A percentile compares a stretch with the other conserved stretches of the same genome.
Evolutionary conservation across 1,140 invertebrate genomes (phyloP).

Genomic region (Polypedilum pembai): DNA sequence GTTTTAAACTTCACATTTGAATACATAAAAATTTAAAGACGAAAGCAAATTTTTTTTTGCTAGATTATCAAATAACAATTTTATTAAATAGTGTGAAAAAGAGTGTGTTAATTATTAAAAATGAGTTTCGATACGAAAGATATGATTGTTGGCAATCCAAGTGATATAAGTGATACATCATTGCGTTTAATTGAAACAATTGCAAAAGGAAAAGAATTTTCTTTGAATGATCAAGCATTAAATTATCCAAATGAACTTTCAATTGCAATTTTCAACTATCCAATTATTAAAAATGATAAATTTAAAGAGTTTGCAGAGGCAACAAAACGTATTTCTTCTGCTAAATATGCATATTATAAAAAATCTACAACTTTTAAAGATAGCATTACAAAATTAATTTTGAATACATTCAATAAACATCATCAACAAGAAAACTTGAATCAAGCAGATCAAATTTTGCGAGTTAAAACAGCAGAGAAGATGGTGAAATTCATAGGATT

Average conservation of each 20-base stretch:
- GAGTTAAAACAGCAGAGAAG: background rate
- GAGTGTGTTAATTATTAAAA: background rate
- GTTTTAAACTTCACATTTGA: background rate
- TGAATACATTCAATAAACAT: background rate
- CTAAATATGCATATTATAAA: constrained; percentile 19
- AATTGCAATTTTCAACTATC: background rate
- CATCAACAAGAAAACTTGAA: background rate
- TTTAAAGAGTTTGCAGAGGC: background rate
- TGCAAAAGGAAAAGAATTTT: background rate
- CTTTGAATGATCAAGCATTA: background rate
- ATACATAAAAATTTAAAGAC: background rate
- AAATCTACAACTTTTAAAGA: background rate
- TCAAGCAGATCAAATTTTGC: background rate
- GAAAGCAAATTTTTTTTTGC: background rate
- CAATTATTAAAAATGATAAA: background rate
- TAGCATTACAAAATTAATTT: background rate
- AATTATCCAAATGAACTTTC: background rate
- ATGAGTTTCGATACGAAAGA: background rate
- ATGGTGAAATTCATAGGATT: background rate
- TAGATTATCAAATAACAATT: too few species aligned
- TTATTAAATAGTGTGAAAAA: background rate
- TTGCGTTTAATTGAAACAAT: background rate
- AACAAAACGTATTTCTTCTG: background rate
- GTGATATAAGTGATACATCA: background rate
- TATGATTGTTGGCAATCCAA: background rate